Evolutionary conservation across 2,113 vertebrate species (phyloP).

Genomic region (Crotalus viridis): DNA sequence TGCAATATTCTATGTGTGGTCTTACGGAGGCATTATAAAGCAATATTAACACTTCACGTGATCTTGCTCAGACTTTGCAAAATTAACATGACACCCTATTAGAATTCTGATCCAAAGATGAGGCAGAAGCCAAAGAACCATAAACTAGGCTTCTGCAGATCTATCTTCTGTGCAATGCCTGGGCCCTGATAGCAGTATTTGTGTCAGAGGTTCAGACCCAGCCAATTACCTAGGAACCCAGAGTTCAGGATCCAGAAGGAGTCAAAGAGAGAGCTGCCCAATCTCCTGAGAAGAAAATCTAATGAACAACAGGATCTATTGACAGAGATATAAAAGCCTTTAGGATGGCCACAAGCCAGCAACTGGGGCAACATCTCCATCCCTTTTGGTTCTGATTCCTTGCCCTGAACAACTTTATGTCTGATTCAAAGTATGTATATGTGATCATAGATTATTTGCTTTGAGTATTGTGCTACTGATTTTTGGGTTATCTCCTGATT

Average conservation of each 20-base stretch:
- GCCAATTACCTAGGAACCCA: not conserved
- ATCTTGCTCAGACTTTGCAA: not conserved
- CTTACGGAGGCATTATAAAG: too few species aligned
- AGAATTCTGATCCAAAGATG: not conserved
- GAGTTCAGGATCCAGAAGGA: not conserved
- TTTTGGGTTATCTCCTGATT: not conserved
- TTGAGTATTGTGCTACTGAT: not conserved
- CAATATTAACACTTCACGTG: too few species aligned
- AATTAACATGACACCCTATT: not conserved
- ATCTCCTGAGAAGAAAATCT: not conserved
- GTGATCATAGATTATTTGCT: not conserved
- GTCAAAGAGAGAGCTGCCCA: not conserved
- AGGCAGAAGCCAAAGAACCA: not conserved
- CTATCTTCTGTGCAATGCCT: not conserved
- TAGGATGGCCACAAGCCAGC: not conserved
- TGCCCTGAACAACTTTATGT: not conserved
- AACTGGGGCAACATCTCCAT: not conserved
- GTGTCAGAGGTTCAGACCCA: not conserved
- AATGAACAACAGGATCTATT: not conserved
- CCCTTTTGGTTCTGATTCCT: not conserved
- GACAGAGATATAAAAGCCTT: not conserved
- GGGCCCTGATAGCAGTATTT: not conserved
- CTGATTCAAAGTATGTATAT: not conserved
- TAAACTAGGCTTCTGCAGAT: not conserved
- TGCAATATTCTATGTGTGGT: too few species aligned